These are phyloP conservation scores for Mesitornis unicolor DNA, from an alignment of 2,113 vertebrate species.

Conservation along the genomic window DNA sequence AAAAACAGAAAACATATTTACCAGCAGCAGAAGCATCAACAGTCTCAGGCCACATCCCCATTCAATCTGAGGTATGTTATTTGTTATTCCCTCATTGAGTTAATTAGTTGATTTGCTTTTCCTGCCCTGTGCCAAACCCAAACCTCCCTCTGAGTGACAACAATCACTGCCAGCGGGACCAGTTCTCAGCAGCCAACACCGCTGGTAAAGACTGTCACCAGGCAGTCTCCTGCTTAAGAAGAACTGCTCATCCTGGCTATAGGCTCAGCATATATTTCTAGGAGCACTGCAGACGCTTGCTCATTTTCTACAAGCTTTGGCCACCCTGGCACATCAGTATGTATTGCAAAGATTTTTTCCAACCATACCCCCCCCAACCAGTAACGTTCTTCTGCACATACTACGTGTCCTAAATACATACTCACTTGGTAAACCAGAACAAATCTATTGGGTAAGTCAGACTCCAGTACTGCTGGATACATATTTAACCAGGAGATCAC, in stretches of 20 bases:
- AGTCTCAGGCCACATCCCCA: constrained; percentile 9
- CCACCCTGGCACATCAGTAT: not conserved
- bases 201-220: not conserved
- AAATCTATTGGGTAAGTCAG: constrained; percentile 7
- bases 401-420: not conserved
- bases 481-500: constrained; percentile 30
- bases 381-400: not conserved
- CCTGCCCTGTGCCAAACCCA: not conserved
- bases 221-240: not conserved
- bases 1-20: constrained; percentile 34
- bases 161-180: not conserved
- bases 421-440: constrained; percentile 25
- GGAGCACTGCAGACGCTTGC: not conserved
- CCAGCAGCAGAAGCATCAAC: not conserved
- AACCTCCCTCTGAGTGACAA: not conserved
- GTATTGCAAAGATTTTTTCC: not conserved
- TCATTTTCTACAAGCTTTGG: not conserved
- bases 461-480: not conserved
- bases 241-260: not conserved
- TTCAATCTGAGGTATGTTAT: not conserved
- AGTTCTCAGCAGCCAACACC: not conserved
- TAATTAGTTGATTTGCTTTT: constrained; percentile 45
- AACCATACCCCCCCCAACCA: not conserved
- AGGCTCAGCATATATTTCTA: not conserved
- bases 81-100: not conserved